phyloP scores from a whole-genome alignment of 2,113 vertebrate species.

The Hystrix brachyura region DNA sequence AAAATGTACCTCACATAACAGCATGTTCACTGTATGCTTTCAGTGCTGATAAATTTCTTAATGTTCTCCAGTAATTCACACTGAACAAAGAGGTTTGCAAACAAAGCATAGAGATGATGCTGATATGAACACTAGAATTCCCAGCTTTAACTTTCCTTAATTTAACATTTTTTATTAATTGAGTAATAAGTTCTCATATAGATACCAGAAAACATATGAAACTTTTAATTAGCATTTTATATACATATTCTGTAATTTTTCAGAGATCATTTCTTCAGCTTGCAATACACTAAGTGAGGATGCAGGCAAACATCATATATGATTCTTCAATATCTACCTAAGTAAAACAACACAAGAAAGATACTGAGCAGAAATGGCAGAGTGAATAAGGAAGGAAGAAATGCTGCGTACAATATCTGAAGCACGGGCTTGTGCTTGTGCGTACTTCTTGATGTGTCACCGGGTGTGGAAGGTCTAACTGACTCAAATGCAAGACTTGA shows the following conservation, averaged over 20 bases:
- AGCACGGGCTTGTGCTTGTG: not conserved
- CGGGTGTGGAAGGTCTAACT: not conserved
- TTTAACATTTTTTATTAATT: not conserved
- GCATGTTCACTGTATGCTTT: slow-evolving; percentile 10
- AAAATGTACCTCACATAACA: slow-evolving; percentile 24
- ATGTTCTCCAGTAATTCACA: not conserved
- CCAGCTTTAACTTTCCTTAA: not conserved
- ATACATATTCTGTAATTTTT: not conserved
- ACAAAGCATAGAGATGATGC: not conserved
- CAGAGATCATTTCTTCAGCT: not conserved
- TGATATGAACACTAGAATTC: not conserved
- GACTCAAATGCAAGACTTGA: not conserved
- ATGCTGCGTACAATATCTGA: not conserved
- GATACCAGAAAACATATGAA: not conserved
- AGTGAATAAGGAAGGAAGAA: not conserved
- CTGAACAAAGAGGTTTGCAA: not conserved
- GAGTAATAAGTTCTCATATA: not conserved
- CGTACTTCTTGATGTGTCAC: not conserved
- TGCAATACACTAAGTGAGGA: not conserved
- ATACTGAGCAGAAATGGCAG: not conserved
- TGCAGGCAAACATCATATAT: not conserved
- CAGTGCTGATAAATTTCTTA: not conserved
- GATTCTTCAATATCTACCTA: not conserved
- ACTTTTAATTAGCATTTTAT: not conserved
- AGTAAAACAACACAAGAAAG: not conserved